Evolutionary conservation across 2,113 vertebrate species (phyloP).

Genomic region (Melanostigma gelatinosum): DNA sequence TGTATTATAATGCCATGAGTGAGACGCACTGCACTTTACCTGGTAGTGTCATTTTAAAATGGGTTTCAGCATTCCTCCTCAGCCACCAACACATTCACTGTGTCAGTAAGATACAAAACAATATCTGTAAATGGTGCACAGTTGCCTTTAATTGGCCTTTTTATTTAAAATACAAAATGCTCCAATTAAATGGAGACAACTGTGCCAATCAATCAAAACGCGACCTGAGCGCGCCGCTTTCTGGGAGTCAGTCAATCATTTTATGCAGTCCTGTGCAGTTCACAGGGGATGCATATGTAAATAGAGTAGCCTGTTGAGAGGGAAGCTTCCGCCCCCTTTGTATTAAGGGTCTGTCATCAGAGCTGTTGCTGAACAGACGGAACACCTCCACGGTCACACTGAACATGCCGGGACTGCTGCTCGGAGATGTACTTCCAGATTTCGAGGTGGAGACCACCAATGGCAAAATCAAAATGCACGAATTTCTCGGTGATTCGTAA

Average conservation of each 20-base stretch:
- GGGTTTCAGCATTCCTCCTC: neutral
- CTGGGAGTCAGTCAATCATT: too few species aligned
- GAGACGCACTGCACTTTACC: neutral
- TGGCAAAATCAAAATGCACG: constrained; percentile 88
- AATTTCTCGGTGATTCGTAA: constrained; percentile 92
- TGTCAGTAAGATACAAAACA: neutral
- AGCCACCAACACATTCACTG: too few species aligned
- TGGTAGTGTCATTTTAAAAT: neutral
- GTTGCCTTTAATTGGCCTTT: neutral
- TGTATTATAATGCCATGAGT: constrained; percentile 36
- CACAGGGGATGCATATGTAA: neutral
- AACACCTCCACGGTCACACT: neutral
- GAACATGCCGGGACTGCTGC: constrained; percentile 88
- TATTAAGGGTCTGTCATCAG: neutral
- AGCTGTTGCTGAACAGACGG: neutral
- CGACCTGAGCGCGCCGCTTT: neutral
- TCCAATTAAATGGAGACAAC: neutral
- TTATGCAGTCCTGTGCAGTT: neutral
- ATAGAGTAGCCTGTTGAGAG: neutral
- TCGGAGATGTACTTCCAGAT: constrained; percentile 90
- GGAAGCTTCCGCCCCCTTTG: constrained; percentile 18
- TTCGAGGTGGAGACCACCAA: constrained; percentile 90
- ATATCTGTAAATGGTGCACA: constrained; percentile 3
- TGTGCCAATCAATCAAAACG: neutral
- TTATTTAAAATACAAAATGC: neutral